Evolutionary conservation across 2,888 invertebrate species (phyloP).

Genomic region (Brachypterus glaber): DNA sequence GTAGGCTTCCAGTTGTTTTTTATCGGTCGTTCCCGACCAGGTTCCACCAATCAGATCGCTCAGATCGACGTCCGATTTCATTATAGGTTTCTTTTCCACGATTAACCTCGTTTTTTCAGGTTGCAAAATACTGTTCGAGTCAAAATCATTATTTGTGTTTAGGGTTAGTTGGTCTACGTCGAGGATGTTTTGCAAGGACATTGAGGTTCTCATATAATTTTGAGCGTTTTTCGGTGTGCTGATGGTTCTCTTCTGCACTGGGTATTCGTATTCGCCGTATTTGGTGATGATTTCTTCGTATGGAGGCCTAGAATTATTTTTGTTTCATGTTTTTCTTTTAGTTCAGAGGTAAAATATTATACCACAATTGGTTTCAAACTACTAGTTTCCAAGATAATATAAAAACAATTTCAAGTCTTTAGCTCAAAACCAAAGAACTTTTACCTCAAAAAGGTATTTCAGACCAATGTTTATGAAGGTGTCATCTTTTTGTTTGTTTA

Average conservation of each 20-base stretch:
- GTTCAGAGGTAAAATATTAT: no score
- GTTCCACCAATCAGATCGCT: conserved; percentile 35
- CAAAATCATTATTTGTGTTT: conserved; percentile 41
- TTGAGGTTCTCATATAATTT: conserved; percentile 28
- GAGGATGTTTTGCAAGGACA: conserved; percentile 35
- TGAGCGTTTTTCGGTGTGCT: conserved; percentile 22
- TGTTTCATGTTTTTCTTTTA: no score
- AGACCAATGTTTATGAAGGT: no score
- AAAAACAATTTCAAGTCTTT: no score
- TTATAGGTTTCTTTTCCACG: conserved; percentile 28
- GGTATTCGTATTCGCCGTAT: conserved; percentile 27
- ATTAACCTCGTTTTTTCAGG: conserved; percentile 34
- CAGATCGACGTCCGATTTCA: conserved; percentile 37
- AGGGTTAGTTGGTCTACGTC: conserved; percentile 28
- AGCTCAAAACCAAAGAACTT: no score
- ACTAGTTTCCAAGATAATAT: no score
- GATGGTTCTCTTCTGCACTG: conserved; percentile 18
- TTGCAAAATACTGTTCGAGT: conserved; percentile 38
- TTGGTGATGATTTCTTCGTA: conserved; percentile 33
- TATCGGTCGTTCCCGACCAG: conserved; percentile 30
- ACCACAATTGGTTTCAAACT: no score
- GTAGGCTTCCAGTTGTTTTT: conserved; percentile 26
- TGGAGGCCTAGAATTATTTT: no score
- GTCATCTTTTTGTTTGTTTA: no score
- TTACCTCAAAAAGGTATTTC: no score